A percentile compares a stretch with the other conserved stretches of the same genome.
phyloP scores from a whole-genome alignment of 2,797 vertebrate genomes.

The Premnoplex brunnescens region DNA sequence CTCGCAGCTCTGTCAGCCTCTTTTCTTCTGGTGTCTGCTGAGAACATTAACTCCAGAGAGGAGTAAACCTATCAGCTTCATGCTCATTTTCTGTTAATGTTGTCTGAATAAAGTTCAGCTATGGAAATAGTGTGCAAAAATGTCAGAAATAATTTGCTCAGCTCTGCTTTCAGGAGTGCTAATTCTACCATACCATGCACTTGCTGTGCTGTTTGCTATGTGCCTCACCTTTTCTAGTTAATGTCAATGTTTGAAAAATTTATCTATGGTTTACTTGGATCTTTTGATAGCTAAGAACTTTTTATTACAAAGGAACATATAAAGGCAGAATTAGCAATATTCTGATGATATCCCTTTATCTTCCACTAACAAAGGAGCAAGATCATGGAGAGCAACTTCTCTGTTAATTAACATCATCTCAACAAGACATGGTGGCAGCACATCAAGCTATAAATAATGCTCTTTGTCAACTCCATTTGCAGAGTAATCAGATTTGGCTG shows the following conservation, averaged over 20 bases:
- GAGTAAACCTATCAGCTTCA: background rate
- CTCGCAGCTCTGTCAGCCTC: background rate
- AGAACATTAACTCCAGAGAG: background rate
- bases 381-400: background rate
- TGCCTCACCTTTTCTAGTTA: background rate
- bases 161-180: background rate
- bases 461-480: background rate
- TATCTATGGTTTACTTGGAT: background rate
- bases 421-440: background rate
- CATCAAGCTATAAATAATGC: conserved; percentile 17
- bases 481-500: background rate
- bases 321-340: background rate
- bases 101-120: conserved; percentile 7
- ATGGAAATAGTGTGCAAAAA: background rate
- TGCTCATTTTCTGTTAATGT: background rate
- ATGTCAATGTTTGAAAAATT: background rate
- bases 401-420: conserved; percentile 24
- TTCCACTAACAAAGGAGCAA: background rate
- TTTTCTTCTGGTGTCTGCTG: background rate
- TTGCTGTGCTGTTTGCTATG: background rate
- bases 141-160: background rate
- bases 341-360: background rate
- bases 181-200: background rate
- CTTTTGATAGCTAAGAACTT: background rate
- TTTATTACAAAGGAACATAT: background rate